Percentiles rank a stretch among this genome's conserved stretches.
phyloP scores from a whole-genome alignment of 2,797 vertebrate species.

The Rhynchonycteris naso region DNA sequence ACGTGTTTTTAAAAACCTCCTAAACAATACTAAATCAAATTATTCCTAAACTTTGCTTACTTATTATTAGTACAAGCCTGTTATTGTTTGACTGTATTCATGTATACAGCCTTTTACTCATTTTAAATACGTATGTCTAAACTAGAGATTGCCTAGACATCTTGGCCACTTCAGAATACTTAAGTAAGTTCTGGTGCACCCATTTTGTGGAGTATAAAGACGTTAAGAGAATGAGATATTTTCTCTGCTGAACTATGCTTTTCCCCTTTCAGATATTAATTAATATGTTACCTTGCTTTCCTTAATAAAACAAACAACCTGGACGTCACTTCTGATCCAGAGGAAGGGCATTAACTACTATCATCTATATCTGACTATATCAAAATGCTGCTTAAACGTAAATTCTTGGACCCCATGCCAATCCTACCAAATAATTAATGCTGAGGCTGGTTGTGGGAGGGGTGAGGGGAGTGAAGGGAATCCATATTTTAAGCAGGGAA shows the following conservation, averaged over 20 bases:
- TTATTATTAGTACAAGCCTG: background rate
- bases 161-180: background rate
- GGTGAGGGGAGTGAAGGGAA: too few relatives aligned
- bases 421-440: background rate
- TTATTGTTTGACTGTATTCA: background rate
- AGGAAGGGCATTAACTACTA: background rate
- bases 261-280: background rate
- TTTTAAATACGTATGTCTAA: too few relatives aligned
- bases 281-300: background rate
- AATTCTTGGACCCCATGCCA: background rate
- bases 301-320: background rate
- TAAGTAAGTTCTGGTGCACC: too few relatives aligned
- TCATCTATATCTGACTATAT: background rate
- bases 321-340: background rate
- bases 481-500: background rate
- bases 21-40: background rate
- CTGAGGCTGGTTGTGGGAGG: too few relatives aligned
- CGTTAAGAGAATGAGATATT: background rate
- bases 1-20: background rate
- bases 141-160: background rate
- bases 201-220: background rate
- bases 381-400: background rate
- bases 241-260: background rate
- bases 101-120: rapidly evolving
- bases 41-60: background rate